Evolutionary conservation across 2,113 vertebrate genomes (phyloP).

Genomic region (Paralichthys olivaceus): DNA sequence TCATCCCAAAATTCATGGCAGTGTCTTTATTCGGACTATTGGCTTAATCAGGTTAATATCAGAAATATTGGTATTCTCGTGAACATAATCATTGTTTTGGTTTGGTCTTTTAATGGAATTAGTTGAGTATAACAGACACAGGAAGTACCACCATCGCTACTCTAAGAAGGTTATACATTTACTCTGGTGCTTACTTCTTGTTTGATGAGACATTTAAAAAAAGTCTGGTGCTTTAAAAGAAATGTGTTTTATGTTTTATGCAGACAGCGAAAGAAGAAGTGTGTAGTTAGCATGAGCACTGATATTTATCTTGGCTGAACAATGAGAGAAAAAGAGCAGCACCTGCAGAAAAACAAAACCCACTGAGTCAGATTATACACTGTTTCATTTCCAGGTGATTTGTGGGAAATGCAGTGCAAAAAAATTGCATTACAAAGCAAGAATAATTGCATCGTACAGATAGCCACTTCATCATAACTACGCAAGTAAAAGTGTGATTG

Average conservation of each 20-base stretch:
- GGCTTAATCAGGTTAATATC: neutral
- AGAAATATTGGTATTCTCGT: neutral
- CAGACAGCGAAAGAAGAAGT: conserved; percentile 11
- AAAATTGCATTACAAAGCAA: neutral
- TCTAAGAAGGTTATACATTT: neutral
- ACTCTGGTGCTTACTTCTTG: neutral
- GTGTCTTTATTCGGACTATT: neutral
- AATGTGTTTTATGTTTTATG: conserved; percentile 15
- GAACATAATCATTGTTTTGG: neutral
- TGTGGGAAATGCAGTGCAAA: neutral
- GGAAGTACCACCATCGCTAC: neutral
- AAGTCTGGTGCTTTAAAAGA: neutral
- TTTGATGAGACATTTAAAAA: neutral
- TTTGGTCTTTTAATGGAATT: neutral
- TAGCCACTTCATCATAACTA: neutral
- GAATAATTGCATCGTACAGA: neutral
- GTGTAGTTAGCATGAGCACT: neutral
- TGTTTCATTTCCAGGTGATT: neutral
- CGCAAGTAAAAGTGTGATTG: neutral
- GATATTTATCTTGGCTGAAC: conserved; percentile 1
- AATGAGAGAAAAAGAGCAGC: neutral
- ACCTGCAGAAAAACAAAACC: neutral
- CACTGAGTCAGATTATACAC: neutral
- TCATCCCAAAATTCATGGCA: no score
- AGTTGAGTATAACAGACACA: neutral